Percentiles rank a stretch among this genome's conserved stretches.
Conservation (phyloP, 1,140 invertebrate genomes). For the Pararge aegeria region DNA sequence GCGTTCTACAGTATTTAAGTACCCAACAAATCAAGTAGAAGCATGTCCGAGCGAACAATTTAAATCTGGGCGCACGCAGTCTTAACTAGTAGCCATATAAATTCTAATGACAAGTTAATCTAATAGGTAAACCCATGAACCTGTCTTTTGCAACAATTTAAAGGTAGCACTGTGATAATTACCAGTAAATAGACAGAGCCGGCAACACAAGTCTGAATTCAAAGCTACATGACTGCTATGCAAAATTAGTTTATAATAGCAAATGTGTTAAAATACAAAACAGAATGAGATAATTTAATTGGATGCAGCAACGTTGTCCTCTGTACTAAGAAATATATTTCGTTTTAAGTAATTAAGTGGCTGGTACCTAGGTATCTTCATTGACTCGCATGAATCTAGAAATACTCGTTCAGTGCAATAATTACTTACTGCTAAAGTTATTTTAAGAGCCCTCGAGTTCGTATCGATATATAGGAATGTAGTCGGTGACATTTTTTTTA, state of each 20-base stretch:
- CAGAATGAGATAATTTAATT: neutral
- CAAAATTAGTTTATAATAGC: slow-evolving; percentile 1
- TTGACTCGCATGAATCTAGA: slow-evolving; percentile 45
- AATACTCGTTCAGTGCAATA: slow-evolving; percentile 46
- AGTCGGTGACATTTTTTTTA: slow-evolving; percentile 6
- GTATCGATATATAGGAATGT: slow-evolving; percentile 15
- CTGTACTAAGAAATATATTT: slow-evolving; percentile 36
- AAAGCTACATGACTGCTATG: slow-evolving; percentile 1
- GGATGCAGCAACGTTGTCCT: slow-evolving; percentile 6
- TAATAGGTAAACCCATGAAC: slow-evolving; percentile 38
- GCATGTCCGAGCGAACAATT: slow-evolving; percentile 13
- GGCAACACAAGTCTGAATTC: slow-evolving; percentile 5
- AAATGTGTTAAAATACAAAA: slow-evolving; percentile 12
- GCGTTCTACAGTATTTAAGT: neutral
- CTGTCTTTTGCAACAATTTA: slow-evolving; percentile 41
- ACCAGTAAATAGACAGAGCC: slow-evolving; percentile 34
- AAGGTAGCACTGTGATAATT: slow-evolving; percentile 42
- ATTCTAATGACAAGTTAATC: slow-evolving; percentile 40
- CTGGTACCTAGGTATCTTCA: slow-evolving; percentile 42
- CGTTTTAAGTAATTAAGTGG: slow-evolving; percentile 52
- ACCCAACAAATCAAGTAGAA: neutral
- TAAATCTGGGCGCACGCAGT: slow-evolving; percentile 21
- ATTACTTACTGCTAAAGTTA: slow-evolving; percentile 50
- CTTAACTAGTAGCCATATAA: slow-evolving; percentile 28
- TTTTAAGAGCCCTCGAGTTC: slow-evolving; percentile 37